These are phyloP conservation scores for Zaprionus bogoriensis DNA, from an alignment of 2,888 invertebrate species.

Conservation along the genomic window DNA sequence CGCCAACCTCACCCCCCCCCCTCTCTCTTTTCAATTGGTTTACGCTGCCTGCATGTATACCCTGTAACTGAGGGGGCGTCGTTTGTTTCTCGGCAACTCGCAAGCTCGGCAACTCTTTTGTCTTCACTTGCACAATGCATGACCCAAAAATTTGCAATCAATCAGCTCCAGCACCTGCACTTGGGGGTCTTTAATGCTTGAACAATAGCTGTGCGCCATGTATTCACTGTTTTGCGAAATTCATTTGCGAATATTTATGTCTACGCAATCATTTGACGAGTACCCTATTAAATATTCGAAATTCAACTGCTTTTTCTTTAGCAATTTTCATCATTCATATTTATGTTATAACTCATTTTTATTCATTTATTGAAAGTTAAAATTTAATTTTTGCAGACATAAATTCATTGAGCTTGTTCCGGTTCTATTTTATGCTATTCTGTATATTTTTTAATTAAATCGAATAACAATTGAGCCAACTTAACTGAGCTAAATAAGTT, in stretches of 20 bases:
- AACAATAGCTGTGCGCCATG: background rate
- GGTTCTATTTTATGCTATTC: no score
- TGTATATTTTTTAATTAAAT: no score
- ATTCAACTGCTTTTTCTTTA: background rate
- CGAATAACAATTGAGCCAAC: no score
- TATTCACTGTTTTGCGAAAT: background rate
- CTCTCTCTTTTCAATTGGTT: constrained; percentile 15
- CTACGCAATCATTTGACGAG: no score
- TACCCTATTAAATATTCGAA: background rate
- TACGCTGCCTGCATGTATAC: constrained; percentile 28
- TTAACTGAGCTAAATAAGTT: no score
- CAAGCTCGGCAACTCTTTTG: constrained; percentile 4
- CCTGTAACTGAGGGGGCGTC: background rate
- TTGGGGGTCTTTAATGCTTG: background rate
- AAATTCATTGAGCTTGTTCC: no score
- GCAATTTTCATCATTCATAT: no score
- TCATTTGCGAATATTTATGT: no score
- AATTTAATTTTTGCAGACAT: no score
- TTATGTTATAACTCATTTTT: no score
- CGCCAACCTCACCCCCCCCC: background rate
- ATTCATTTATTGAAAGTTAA: no score
- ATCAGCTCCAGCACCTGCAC: background rate
- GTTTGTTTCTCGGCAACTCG: constrained; percentile 12
- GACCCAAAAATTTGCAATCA: constrained; percentile 4
- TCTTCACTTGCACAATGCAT: constrained; percentile 34